Evolutionary conservation across 2,797 vertebrate species (phyloP).

Genomic region (Lacerta viridis): DNA sequence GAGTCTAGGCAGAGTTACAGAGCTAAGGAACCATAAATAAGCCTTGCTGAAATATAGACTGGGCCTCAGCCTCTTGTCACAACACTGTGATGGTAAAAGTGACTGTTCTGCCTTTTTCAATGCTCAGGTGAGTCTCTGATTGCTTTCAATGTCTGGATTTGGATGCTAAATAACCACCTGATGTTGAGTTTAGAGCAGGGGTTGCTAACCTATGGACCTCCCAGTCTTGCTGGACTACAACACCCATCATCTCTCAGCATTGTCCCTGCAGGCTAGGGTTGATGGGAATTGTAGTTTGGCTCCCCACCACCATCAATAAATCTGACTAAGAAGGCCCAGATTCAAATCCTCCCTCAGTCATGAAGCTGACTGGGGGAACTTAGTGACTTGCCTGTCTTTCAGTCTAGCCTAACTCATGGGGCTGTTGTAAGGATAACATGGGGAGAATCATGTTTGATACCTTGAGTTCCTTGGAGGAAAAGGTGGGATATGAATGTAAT

Average conservation of each 20-base stretch:
- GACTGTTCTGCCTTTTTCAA: not conserved
- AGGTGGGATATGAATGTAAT: not conserved
- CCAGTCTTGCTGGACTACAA: too few species aligned
- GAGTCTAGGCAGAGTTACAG: not conserved
- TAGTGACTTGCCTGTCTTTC: not conserved
- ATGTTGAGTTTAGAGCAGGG: not conserved
- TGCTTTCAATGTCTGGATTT: slow-evolving; percentile 10
- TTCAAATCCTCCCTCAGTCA: not conserved
- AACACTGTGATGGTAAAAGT: not conserved
- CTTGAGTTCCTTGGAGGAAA: not conserved
- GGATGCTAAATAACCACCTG: not conserved
- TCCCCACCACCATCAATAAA: too few species aligned
- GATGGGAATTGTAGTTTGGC: not conserved
- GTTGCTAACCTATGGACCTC: not conserved
- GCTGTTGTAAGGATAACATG: not conserved
- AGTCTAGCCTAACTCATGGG: not conserved
- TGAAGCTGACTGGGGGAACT: not conserved
- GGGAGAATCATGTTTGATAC: not conserved
- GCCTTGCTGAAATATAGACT: not conserved
- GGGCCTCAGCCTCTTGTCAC: not conserved
- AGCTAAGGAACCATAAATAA: not conserved
- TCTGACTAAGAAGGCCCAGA: not conserved
- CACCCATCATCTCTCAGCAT: too few species aligned
- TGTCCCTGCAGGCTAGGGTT: not conserved
- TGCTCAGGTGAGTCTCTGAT: not conserved